Base-by-base conservation (phyloP, 2,797 vertebrate genomes). In the Chelonia mydas region DNA sequence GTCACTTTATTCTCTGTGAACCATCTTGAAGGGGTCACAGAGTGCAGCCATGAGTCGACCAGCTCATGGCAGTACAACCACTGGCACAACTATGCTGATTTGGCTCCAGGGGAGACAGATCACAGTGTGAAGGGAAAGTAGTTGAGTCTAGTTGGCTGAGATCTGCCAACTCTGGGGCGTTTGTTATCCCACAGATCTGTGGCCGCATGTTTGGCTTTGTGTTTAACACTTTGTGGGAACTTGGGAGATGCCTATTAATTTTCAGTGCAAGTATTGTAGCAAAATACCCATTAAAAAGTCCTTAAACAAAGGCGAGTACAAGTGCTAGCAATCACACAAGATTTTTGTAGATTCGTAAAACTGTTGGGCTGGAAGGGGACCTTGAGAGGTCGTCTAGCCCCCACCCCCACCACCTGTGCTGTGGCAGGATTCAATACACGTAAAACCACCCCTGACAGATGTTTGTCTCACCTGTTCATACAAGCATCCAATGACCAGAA, bases 1-100 rank as follows among this genome's bases (percentile, higher is more conserved):
- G 90, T 0, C 0, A 12, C 53, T 50, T 89, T 0, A 0, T 90
- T 33, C 16, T 89, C 87, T 49, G 3, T 88, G 83, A 82, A 15
- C 76, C 11, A 6, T 68, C 79, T 95, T 25, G 77, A 84, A 61
- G 55, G 59, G 79, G 47, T 23, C 50, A 4, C 2, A 51, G 33
- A 86, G 12, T 45, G 8, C 54, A 82, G 54, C 81, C 50, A 21
- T 79, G 79, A 33, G 41, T 3, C 45, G 47, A 16, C 72, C 54
- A 89, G 19, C 12, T 79, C 31, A 25, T 72, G 50, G 54, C 55
- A 15, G 19, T 76, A 57, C 27, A 84, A 41, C 50, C 49, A 45
- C 31, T 72, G 54, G 2, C 9, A 8, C 33, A 86, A 41, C 68
- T 85, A 5, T 54, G n/a, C 10, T 84, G 76, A 7, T 15, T 27